Evolutionary conservation across 1,140 invertebrate species (phyloP), one percentile per base, ranked within the genome.

Genomic region (Coenobita brevimanus): DNA sequence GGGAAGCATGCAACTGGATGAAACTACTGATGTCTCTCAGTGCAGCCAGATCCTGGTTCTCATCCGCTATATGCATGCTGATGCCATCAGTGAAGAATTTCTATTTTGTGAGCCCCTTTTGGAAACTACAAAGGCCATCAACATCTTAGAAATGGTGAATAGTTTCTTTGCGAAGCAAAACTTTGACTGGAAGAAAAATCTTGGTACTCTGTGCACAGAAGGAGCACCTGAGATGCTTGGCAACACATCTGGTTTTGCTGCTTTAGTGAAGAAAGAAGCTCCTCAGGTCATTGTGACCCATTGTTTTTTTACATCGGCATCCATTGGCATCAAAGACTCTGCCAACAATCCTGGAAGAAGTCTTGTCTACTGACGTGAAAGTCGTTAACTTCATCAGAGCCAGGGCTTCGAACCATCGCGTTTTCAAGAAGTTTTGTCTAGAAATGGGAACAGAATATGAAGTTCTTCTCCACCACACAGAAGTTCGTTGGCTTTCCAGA

Each of bases 151-250:
- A 81, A 57, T 81, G 21, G 78, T 81, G 78, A 50, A 76, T 76
- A 76, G 24, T 38, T 76, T 76, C 73, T 76, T 76, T 76, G 73
- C 73, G 6, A 81, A 33, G n/a, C 54, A 81, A 81, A 79, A 81
- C 36, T 81, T 81, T n/a, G 73, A 76, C 13, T 62, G 50, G 36
- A 60, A 60, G 41, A 43, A 81, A 81, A 36, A 62, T 81, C 46
- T 62, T 81, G 46, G 30, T 54, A 81, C 46, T 62, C 78, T 81
- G 50, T 81, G 78, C 46, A 81, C n/a, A 60, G 36, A 64, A 24
- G 24, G 78, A 78, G 75, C n/a, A 57, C 75, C 75, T 15, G 38
- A 33, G n/a, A 78, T 78, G 15, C 75, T 2, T 78, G 30, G 78
- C 78, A 81, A 24, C 78, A 60, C 27, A 57, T 60, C 24, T 57